Base-by-base conservation (phyloP, 1,140 invertebrate species). In the Drosophila pectinifera region DNA sequence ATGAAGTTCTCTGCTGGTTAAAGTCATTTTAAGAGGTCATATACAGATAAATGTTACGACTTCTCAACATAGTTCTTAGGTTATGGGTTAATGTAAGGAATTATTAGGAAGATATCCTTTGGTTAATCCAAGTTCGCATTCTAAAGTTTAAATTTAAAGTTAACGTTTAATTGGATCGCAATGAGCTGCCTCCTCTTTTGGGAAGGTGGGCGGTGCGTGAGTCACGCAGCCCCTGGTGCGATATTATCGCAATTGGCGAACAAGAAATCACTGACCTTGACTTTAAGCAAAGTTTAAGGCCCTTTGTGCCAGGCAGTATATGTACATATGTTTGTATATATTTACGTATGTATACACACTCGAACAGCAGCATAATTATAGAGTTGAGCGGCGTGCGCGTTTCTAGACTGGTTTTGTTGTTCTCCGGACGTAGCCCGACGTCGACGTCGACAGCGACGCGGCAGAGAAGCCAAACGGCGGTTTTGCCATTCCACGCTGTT, bases 241-340 rank as follows among this genome's bases (percentile, higher is more conserved):
- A 51, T 64, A 68, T 57, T 73, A 83, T 89, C 80, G 69, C 88
- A 89, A 74, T 88, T 89, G 84, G 84, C 84, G 82, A 83, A 77
- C 77, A 90, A 90, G 82, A 90, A 90, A 90, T 91, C 86, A 90
- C 86, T 90, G 86, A 90, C 86, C 86, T 90, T 90, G 86, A 90
- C 86, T 90, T 91, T 83, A 88, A 80, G 74, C 82, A 89, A 88
- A 90, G 86, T 90, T 90, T 90, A 90, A 90, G 88, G 86, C 88
- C 88, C 86, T 90, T 90, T 80, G 67, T 78, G 75, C 76, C 83
- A 69, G 76, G 69, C 79, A 78, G 28, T 42, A 53, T 36, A 58
- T 45, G 14, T 14, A 24, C 36, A 42, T 24, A 58, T 26, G 45
- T 34, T 36, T 55, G 24, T 48, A 42, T 56, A 39, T 41, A 41